Conservation (phyloP, 2,113 vertebrate genomes). For the Stigmatopora nigra region DNA sequence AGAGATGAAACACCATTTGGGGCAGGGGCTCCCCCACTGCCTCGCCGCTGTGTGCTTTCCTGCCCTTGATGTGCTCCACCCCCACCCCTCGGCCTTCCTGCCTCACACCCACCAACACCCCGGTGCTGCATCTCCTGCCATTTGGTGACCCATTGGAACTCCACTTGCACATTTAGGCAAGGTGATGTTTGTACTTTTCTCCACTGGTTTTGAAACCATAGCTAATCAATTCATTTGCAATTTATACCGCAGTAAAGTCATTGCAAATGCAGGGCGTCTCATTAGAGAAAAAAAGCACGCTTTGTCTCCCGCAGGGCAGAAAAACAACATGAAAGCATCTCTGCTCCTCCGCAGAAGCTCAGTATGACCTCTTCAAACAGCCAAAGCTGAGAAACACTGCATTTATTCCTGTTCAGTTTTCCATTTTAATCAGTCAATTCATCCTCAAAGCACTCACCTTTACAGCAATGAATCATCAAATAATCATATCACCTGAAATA, state of each 20-base stretch:
- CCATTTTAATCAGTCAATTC: neutral
- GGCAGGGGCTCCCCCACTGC: constrained; percentile 56
- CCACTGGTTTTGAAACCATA: neutral
- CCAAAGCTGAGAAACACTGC: neutral
- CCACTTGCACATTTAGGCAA: constrained; percentile 12
- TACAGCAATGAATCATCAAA: neutral
- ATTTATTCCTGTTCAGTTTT: constrained; percentile 1
- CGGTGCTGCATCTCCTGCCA: constrained; percentile 51
- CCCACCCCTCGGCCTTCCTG: constrained; percentile 34
- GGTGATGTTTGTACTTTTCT: neutral
- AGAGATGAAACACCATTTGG: constrained; percentile 72
- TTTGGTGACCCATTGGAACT: constrained; percentile 53
- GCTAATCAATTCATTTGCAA: neutral
- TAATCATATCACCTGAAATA: neutral
- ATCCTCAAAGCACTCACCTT: neutral
- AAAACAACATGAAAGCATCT: constrained; percentile 5
- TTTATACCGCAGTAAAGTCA: neutral
- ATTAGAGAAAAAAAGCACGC: neutral
- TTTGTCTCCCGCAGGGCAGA: neutral
- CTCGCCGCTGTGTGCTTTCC: constrained; percentile 52
- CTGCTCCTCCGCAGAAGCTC: neutral
- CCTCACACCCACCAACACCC: constrained; percentile 40
- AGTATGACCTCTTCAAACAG: constrained; percentile 5
- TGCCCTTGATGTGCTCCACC: constrained; percentile 62
- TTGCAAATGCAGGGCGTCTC: neutral